Evolutionary conservation across 2,797 vertebrate genomes (phyloP).

Genomic region (Chaenodraco wilsoni): DNA sequence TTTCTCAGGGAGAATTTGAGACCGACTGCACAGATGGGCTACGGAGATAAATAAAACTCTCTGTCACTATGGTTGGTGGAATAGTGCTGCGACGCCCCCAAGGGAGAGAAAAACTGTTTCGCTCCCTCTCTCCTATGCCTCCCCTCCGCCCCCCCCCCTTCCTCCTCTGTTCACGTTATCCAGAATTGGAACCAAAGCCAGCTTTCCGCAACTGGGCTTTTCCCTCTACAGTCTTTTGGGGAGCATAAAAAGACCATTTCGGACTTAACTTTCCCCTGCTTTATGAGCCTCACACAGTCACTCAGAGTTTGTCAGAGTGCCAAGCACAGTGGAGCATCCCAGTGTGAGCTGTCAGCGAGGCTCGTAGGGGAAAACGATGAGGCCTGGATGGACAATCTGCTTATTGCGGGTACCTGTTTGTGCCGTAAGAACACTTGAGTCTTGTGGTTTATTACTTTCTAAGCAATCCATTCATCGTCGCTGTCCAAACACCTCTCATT

Average conservation of each 20-base stretch:
- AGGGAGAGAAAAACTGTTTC: constrained; percentile 83
- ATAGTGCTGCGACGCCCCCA: constrained; percentile 89
- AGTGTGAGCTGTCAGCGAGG: constrained; percentile 39
- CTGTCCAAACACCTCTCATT: constrained; percentile 72
- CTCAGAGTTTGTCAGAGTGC: constrained; percentile 52
- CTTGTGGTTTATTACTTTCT: constrained; percentile 59
- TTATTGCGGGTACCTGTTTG: constrained; percentile 73
- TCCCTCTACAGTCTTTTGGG: constrained; percentile 50
- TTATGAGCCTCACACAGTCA: constrained; percentile 42
- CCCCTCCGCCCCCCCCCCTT: constrained; percentile 38
- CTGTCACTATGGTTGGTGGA: constrained; percentile 90
- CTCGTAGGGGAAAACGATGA: constrained; percentile 28
- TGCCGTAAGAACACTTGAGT: constrained; percentile 67
- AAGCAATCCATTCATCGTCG: constrained; percentile 52
- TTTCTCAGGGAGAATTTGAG: constrained; percentile 92
- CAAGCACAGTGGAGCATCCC: constrained; percentile 42
- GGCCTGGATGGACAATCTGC: constrained; percentile 72
- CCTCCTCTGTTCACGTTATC: constrained; percentile 38
- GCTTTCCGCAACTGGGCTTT: constrained; percentile 63
- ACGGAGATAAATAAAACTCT: constrained; percentile 92
- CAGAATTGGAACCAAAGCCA: constrained; percentile 55
- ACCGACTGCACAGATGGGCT: constrained; percentile 93
- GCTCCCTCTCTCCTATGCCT: constrained; percentile 62
- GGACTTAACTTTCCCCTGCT: constrained; percentile 33
- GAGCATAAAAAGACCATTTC: constrained; percentile 63